Conservation (phyloP, 2,888 invertebrate species). For the Diachrysia chrysitis region DNA sequence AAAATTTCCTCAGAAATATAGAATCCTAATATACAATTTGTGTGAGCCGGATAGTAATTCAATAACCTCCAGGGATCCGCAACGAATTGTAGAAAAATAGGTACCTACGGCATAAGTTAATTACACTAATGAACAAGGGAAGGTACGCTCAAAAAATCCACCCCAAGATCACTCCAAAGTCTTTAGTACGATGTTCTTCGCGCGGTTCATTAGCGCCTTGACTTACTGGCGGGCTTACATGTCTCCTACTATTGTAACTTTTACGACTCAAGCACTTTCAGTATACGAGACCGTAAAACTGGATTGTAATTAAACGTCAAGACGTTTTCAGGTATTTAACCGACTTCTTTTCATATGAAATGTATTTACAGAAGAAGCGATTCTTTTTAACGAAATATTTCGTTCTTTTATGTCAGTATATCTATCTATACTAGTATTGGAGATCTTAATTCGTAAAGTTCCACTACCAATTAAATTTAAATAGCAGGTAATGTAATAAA, state of each 20-base stretch:
- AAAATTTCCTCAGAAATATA: conserved; percentile 20
- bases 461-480: too few species aligned
- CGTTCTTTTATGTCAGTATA: too few species aligned
- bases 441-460: too few species aligned
- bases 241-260: conserved; percentile 43
- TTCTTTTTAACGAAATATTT: background rate
- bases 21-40: conserved; percentile 54
- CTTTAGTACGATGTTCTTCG: conserved; percentile 87
- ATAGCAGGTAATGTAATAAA: too few species aligned
- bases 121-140: conserved; percentile 88
- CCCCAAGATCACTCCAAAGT: conserved; percentile 87
- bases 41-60: conserved; percentile 68
- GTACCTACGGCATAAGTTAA: conserved; percentile 84
- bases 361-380: background rate
- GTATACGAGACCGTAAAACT: conserved; percentile 15
- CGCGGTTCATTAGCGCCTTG: conserved; percentile 86
- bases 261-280: conserved; percentile 25
- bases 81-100: conserved; percentile 81
- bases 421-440: too few species aligned
- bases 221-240: conserved; percentile 72
- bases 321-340: conserved; percentile 26
- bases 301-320: conserved; percentile 37
- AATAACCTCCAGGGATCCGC: conserved; percentile 75
- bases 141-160: conserved; percentile 86
- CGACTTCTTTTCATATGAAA: background rate